phyloP scores from a whole-genome alignment of 2,113 vertebrate species.

The Clinocottus analis region DNA sequence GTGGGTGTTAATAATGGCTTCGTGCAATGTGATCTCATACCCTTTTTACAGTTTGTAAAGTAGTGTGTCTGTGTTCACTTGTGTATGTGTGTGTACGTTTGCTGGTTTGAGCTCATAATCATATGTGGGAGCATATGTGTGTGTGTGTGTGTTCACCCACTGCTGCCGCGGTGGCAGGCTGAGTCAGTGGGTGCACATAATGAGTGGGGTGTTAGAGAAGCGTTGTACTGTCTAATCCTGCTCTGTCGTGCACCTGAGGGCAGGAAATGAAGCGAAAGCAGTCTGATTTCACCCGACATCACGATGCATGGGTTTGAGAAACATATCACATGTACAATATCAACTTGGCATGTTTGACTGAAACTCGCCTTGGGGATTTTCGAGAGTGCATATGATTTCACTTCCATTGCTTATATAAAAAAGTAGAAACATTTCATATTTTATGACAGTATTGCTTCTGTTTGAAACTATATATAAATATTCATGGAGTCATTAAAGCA shows the following conservation, averaged over 20 bases:
- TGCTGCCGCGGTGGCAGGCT: slow-evolving; percentile 50
- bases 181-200: slow-evolving; percentile 65
- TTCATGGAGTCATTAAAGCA: not conserved
- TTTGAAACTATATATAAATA: not conserved
- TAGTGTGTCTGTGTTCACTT: not conserved
- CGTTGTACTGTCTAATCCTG: slow-evolving; percentile 63
- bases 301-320: slow-evolving; percentile 16
- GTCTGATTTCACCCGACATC: slow-evolving; percentile 36
- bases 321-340: not conserved
- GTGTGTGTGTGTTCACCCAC: slow-evolving; percentile 45
- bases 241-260: slow-evolving; percentile 65
- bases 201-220: slow-evolving; percentile 64
- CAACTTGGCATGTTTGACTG: slow-evolving; percentile 23
- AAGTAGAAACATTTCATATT: not conserved
- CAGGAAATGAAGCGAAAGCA: slow-evolving; percentile 55
- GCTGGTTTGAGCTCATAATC: slow-evolving; percentile 47
- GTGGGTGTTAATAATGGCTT: slow-evolving; percentile 66
- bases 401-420: slow-evolving; percentile 10
- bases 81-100: slow-evolving; percentile 27
- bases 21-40: slow-evolving; percentile 50
- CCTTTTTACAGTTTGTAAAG: slow-evolving; percentile 57
- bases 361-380: slow-evolving; percentile 25
- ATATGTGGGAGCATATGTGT: slow-evolving; percentile 35
- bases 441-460: not conserved
- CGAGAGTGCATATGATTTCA: slow-evolving; percentile 20